Evolutionary conservation across 2,797 vertebrate genomes (phyloP), one percentile per base, ranked within the genome.

Genomic region (Paguma larvata): DNA sequence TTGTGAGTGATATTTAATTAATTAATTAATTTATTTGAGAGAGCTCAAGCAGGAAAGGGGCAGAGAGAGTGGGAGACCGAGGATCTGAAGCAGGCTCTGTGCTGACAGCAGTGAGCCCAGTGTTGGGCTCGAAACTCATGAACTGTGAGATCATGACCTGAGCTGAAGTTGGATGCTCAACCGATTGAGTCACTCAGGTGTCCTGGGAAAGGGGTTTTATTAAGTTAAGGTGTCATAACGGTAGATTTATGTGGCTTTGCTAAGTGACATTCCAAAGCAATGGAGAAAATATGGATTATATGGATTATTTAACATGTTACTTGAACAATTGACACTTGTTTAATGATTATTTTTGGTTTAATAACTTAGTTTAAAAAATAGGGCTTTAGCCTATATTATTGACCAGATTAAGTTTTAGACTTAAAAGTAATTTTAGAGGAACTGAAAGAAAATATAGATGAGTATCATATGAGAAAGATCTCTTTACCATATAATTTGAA

Each of bases 341-440:
- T 96, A 77, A n/a, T 93, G 15, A 65, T 46, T 32, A 86, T 15
- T 65, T 75, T 75, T 27, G 13, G 38, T 44, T 73, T 73, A 30
- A 75, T 46, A 15, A 46, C 30, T 75, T 75, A 75, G 16, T 75
- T 79, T 67, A 48, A 34, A 62, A 90, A 30, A 46, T 25, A 70
- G 62, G 18, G 32, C 3, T 80, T 18, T 78, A 27, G 73, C 51
- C 30, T 85, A 75, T 12, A 46, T 68, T 73, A 34, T 48, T 93
- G n/a, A 73, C 18, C 53, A 84, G 75, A 89, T 73, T 46, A 78
- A 78, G 19, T 62, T 91, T 92, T 68, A 38, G 5, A 75, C 27
- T 91, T 86, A 85, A 75, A 65, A 85, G 73, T 93, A 85, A 80
- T 67, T 86, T 94, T 86, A 80, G 87, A 75, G 63, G 91, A 82